Conservation (phyloP, 2,888 invertebrate genomes). For the Erannis defoliaria region DNA sequence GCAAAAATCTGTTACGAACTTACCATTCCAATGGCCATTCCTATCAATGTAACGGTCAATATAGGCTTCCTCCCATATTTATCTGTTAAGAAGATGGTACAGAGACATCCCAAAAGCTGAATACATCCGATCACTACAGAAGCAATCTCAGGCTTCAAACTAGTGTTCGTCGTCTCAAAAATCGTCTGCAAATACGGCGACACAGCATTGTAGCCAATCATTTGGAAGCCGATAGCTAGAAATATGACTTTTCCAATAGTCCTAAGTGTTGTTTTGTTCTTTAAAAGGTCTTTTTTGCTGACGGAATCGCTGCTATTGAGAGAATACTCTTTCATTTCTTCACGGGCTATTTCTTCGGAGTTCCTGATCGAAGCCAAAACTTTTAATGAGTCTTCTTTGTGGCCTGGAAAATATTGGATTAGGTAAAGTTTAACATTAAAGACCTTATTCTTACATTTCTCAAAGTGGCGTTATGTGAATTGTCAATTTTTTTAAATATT, state of each 20-base stretch:
- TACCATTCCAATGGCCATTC: constrained; percentile 40
- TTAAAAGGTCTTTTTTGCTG: constrained; percentile 23
- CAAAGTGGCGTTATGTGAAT: no score
- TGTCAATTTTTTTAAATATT: no score
- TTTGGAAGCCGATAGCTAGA: constrained; percentile 23
- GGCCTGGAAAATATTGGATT: constrained; percentile 15
- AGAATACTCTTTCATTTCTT: constrained; percentile 36
- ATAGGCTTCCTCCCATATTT: constrained; percentile 41
- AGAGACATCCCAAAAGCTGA: constrained; percentile 29
- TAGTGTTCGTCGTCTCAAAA: constrained; percentile 35
- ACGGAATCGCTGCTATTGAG: constrained; percentile 1
- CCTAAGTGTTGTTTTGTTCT: constrained; percentile 32
- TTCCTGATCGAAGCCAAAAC: constrained; percentile 30
- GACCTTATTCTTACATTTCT: not conserved
- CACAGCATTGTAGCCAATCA: constrained; percentile 34
- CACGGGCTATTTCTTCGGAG: constrained; percentile 20
- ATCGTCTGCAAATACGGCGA: constrained; percentile 37
- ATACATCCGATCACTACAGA: constrained; percentile 38
- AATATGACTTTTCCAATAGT: constrained; percentile 33
- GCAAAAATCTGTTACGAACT: not conserved
- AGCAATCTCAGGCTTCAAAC: constrained; percentile 33
- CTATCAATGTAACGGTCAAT: constrained; percentile 24
- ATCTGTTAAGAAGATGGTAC: constrained; percentile 35
- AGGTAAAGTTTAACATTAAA: not conserved
- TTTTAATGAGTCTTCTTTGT: constrained; percentile 33